Evolutionary conservation across 2,888 invertebrate genomes (phyloP).

Genomic region (Coenonympha arcania): DNA sequence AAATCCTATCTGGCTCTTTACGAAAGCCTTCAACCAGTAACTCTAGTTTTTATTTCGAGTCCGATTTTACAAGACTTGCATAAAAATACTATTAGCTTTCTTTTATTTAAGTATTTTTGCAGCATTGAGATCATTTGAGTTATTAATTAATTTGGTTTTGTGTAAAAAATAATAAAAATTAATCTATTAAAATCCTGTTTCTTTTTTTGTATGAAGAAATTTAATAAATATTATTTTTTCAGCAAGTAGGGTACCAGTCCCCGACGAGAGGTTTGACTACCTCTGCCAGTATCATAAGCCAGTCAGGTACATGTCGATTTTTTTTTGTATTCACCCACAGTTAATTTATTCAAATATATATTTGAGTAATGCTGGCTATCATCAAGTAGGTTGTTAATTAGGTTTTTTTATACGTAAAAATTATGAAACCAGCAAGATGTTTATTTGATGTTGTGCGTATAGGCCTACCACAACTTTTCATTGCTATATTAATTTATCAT

Average conservation of each 20-base stretch:
- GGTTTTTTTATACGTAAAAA: too few relatives aligned
- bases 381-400: too few relatives aligned
- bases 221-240: slow-evolving; percentile 33
- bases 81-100: neutral
- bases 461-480: too few relatives aligned
- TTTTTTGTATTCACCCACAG: neutral
- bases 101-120: too few relatives aligned
- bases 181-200: too few relatives aligned
- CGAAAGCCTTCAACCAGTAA: slow-evolving; percentile 31
- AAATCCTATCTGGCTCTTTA: slow-evolving; percentile 30
- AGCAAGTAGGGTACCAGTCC: slow-evolving; percentile 97
- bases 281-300: slow-evolving; percentile 96
- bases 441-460: too few relatives aligned
- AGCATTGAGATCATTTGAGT: too few relatives aligned
- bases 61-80: neutral
- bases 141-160: neutral
- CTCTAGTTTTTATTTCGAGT: slow-evolving; percentile 12
- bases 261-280: slow-evolving; percentile 94
- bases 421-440: too few relatives aligned
- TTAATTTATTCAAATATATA: neutral
- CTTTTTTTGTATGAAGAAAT: slow-evolving; percentile 14
- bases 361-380: too few relatives aligned
- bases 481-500: too few relatives aligned
- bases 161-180: slow-evolving; percentile 29
- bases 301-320: slow-evolving; percentile 78